These are phyloP conservation scores for Calidris pugnax DNA, from an alignment of 2,113 vertebrate genomes.

Conservation along the genomic window DNA sequence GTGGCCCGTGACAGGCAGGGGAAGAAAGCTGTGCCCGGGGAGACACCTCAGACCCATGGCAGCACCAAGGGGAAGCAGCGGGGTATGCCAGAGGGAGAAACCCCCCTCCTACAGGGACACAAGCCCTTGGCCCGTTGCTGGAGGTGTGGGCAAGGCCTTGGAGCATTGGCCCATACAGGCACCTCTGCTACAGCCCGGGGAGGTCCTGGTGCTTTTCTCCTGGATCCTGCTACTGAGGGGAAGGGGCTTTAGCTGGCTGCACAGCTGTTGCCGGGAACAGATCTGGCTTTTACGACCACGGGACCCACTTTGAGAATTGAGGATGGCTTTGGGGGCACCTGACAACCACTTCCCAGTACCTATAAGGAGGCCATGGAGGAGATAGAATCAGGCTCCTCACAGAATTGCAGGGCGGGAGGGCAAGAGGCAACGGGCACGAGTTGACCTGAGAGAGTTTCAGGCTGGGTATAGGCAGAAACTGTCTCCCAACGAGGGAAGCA, in stretches of 20 bases:
- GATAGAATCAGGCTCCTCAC: neutral
- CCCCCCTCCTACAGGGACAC: accelerated
- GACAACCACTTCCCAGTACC: neutral
- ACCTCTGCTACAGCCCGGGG: neutral
- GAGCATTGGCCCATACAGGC: too few relatives aligned
- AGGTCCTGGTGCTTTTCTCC: neutral
- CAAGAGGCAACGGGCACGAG: neutral
- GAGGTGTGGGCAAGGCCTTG: neutral
- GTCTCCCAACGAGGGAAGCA: neutral
- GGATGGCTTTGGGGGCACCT: neutral
- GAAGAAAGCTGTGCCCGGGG: neutral
- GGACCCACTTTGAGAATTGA: neutral
- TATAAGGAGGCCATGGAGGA: neutral
- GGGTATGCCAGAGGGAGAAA: neutral
- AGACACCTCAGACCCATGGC: accelerated
- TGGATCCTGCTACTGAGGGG: neutral
- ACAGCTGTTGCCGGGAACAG: neutral
- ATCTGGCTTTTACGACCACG: neutral
- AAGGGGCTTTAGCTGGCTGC: neutral
- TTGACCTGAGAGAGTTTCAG: neutral
- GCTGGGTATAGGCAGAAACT: neutral
- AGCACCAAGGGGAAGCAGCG: neutral
- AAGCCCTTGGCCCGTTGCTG: accelerated
- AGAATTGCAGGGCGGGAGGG: accelerated
- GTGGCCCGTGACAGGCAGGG: accelerated